Conservation (phyloP, 37 sponge, comb jelly and placozoan species). For the Tethya wilhelma region DNA sequence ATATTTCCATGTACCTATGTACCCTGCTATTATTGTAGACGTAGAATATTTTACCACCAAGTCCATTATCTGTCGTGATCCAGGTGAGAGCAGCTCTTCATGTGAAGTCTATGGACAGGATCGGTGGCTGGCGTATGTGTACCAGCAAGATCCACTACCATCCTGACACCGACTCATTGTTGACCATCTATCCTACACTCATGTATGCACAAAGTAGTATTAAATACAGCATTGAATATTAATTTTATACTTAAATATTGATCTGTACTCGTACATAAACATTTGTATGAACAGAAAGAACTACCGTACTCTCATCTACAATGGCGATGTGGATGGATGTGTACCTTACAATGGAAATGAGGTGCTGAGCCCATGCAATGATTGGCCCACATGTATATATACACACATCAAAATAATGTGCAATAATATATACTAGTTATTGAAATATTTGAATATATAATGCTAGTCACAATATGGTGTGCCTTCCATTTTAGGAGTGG, state of each 20-base stretch:
- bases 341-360: conserved; percentile 85
- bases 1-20: too few species aligned
- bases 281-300: conserved; percentile 31
- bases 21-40: too few species aligned
- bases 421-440: too few species aligned
- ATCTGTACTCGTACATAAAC: not conserved
- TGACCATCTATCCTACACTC: conserved; percentile 74
- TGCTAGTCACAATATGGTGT: not conserved
- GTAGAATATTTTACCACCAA: too few species aligned
- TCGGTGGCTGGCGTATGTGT: conserved; percentile 69
- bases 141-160: conserved; percentile 48
- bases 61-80: too few species aligned
- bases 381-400: not conserved
- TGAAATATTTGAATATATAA: too few species aligned
- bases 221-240: not conserved
- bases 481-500: conserved; percentile 52
- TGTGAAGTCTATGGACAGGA: conserved; percentile 38
- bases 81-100: conserved; percentile 78
- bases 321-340: conserved; percentile 87
- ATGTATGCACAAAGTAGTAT: conserved; percentile 41
- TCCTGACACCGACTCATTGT: conserved; percentile 39
- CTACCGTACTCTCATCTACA: conserved; percentile 79
- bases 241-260: not conserved
- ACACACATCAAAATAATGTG: too few species aligned
- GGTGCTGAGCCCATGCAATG: conserved; percentile 15